A percentile compares a stretch with the other conserved stretches of the same genome.
These are phyloP conservation scores for Ptychadena robeensis DNA, from an alignment of 2,797 vertebrate species.

Conservation along the genomic window DNA sequence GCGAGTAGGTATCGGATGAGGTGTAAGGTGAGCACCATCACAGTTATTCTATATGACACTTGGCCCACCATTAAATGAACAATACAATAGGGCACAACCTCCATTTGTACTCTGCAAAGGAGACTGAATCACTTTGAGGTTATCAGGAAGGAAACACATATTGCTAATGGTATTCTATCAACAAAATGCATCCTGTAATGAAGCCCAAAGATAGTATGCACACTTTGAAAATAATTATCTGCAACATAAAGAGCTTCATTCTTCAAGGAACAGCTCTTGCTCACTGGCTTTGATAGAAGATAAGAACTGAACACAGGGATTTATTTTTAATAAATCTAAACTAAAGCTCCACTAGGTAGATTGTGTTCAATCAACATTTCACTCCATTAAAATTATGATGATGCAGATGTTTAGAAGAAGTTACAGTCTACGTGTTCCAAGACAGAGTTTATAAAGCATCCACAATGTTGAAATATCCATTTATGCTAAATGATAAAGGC, in stretches of 20 bases:
- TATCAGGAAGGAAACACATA: constrained; percentile 50
- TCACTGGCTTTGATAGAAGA: constrained; percentile 32
- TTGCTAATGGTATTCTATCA: constrained; percentile 32
- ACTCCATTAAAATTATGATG: not conserved
- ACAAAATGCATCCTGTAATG: constrained; percentile 42
- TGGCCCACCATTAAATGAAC: constrained; percentile 56
- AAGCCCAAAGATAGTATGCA: constrained; percentile 42
- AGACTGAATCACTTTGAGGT: constrained; percentile 52
- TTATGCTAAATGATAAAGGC: not conserved
- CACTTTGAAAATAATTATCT: constrained; percentile 44
- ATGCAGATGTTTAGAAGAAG: not conserved
- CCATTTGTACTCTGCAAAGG: constrained; percentile 55
- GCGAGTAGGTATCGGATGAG: constrained; percentile 15
- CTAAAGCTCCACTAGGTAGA: constrained; percentile 19
- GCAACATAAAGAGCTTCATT: constrained; percentile 28
- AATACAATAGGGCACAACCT: constrained; percentile 58
- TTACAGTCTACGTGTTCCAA: not conserved
- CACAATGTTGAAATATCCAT: not conserved
- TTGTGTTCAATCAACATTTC: constrained; percentile 21
- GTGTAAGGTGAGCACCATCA: constrained; percentile 47
- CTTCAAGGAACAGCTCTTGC: constrained; percentile 24
- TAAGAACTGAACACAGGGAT: constrained; percentile 27
- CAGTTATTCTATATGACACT: constrained; percentile 42
- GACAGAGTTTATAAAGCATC: not conserved
- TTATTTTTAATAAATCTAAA: constrained; percentile 43